Evolutionary conservation across 1,140 invertebrate species (phyloP).

Genomic region (Ceratoteleas bidentatus): DNA sequence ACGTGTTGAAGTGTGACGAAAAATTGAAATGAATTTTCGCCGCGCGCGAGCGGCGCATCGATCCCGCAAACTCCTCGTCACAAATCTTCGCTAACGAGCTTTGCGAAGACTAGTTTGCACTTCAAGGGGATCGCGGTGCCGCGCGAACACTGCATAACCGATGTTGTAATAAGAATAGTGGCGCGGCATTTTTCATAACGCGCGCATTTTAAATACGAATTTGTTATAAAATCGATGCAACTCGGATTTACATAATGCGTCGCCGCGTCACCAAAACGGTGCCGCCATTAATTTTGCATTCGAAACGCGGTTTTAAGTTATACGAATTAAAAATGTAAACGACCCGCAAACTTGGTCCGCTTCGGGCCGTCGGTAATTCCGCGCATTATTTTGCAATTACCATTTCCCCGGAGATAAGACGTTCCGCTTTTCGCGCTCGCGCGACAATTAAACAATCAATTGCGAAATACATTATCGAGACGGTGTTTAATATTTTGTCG

Average conservation of each 20-base stretch:
- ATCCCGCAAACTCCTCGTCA: conserved; percentile 22
- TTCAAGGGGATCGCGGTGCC: conserved; percentile 54
- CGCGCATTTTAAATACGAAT: conserved; percentile 45
- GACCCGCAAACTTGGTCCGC: background rate
- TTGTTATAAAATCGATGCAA: conserved; percentile 47
- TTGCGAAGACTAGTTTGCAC: conserved; percentile 59
- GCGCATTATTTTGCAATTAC: conserved; percentile 11
- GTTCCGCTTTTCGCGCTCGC: too few species aligned
- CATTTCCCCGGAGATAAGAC: background rate
- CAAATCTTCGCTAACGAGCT: conserved; percentile 60
- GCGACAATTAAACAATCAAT: too few species aligned
- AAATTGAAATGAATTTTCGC: too few species aligned
- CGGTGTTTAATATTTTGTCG: too few species aligned
- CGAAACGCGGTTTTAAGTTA: conserved; percentile 10
- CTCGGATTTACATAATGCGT: conserved; percentile 35
- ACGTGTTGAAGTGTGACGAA: too few species aligned
- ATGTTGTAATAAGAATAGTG: conserved; percentile 51
- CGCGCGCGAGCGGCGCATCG: too few species aligned
- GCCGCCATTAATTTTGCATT: conserved; percentile 21
- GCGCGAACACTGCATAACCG: conserved; percentile 31
- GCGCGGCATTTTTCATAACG: conserved; percentile 40
- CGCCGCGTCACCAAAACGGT: conserved; percentile 10
- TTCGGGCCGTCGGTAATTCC: conserved; percentile 2
- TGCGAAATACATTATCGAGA: too few species aligned
- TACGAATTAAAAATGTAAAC: conserved; percentile 14